Conservation (phyloP, 2,797 vertebrate genomes). For the Tokudaia muenninki region DNA sequence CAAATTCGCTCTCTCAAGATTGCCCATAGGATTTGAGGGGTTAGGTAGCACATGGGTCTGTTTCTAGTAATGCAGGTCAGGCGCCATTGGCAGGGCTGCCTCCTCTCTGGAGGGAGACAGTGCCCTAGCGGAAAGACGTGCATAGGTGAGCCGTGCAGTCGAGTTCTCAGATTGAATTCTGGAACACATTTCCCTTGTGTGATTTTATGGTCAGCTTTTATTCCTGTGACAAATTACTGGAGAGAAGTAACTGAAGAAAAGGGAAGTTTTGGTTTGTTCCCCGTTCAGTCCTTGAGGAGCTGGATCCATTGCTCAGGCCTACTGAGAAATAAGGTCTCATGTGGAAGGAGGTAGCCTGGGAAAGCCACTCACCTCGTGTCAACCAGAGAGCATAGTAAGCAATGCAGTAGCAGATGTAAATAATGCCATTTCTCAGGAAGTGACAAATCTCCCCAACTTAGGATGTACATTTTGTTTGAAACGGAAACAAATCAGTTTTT, state of each 20-base stretch:
- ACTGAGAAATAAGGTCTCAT: neutral
- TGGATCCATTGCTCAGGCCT: neutral
- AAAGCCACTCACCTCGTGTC: neutral
- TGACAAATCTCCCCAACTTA: conserved; percentile 8
- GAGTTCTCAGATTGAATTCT: neutral
- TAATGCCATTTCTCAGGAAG: conserved; percentile 12
- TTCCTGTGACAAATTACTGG: neutral
- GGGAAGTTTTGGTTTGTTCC: neutral
- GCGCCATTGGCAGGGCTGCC: neutral
- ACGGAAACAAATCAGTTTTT: conserved; percentile 38
- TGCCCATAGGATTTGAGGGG: neutral
- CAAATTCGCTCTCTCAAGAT: neutral
- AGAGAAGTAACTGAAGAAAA: neutral
- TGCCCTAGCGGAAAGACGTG: neutral
- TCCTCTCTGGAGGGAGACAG: neutral
- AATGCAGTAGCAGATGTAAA: neutral
- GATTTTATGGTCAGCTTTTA: neutral
- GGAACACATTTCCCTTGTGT: neutral
- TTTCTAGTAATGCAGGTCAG: neutral
- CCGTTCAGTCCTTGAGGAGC: neutral
- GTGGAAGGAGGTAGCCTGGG: neutral
- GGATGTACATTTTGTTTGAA: neutral
- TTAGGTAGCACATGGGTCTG: neutral
- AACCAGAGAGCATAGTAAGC: neutral
- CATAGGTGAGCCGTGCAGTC: neutral